Evolutionary conservation across 37 sponge, comb jelly and placozoan species (phyloP), one percentile per base, ranked within the genome.

Genomic region (Aplysina aerophoba): DNA sequence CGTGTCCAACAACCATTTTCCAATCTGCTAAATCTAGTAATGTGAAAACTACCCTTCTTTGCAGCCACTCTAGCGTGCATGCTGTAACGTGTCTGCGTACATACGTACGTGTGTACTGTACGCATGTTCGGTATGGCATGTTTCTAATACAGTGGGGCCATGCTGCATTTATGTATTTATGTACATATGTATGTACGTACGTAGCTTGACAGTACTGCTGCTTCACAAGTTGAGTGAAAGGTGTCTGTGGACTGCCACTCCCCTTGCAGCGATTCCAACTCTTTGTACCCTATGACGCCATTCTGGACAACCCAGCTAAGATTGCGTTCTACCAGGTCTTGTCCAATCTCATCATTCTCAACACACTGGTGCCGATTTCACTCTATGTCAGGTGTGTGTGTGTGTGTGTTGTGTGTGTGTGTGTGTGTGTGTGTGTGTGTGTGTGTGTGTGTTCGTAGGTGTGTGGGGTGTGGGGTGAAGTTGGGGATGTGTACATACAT

Each of bases 321-420:
- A 71, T 95, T 14, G 90, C 93, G 0, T 83, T 92, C 63, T 75
- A 97, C 17, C 95, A 94, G 69, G 87, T 98, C 44, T 87, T 96
- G 66, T 97, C 97, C 75, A 97, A 96, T 65, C 37, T 94, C 17
- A 89, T 98, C 55, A 91, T 98, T 15, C 87, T 98, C 55, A 98
- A 98, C 82, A 97, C 99, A 31, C 85, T 98, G 61, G 95, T 98
- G 0, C 99, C 99, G 22, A 98, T 98, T 34, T 98, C 99, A 4
- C 94, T 98, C 61, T 98, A 98, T 85, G 99, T 98, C 87, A 94
- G 95, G 97, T 24, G 27, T 28, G 65, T 28, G 27, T 28, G 28
- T 28, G 27, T 28, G 55, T 61, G 22, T 59, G 61, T 54, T 24
- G 22, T 80, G n/a, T 58, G 81, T 59, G 22, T 58, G 62, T 31